phyloP scores from a whole-genome alignment of 2,113 vertebrate species.

The Balaenoptera acutorostrata region DNA sequence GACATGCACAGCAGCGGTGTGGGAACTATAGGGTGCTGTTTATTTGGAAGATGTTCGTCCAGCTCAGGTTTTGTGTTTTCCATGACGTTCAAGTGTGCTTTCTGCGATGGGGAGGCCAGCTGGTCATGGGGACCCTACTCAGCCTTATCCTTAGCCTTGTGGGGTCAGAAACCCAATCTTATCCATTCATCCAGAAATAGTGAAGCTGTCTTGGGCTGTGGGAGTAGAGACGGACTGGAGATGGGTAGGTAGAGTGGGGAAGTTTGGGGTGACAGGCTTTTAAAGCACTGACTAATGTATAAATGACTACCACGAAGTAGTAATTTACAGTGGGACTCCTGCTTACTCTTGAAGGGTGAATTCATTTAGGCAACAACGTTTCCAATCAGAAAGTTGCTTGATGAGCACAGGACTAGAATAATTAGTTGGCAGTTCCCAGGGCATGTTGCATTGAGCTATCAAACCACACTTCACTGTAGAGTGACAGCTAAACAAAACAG shows the following conservation, averaged over 20 bases:
- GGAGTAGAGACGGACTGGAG: background rate
- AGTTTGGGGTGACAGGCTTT: background rate
- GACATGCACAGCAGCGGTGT: accelerated
- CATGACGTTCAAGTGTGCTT: background rate
- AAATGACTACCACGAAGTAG: background rate
- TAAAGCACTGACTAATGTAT: background rate
- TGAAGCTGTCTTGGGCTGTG: background rate
- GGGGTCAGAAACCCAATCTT: background rate
- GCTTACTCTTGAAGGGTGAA: background rate
- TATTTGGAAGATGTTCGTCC: background rate
- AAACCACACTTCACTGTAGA: background rate
- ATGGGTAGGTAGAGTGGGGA: no score
- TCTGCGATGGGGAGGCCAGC: background rate
- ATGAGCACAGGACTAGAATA: background rate
- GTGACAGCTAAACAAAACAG: background rate
- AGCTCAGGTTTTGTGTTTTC: background rate
- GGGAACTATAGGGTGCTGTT: background rate
- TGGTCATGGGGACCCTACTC: background rate
- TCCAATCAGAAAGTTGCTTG: background rate
- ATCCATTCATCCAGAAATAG: background rate
- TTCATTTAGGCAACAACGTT: background rate
- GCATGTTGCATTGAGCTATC: background rate
- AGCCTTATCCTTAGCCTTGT: background rate
- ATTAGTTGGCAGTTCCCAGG: background rate
- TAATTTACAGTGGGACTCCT: background rate